A percentile compares a stretch with the other conserved stretches of the same genome.
These are phyloP conservation scores for Nephila pilipes DNA, from an alignment of 1,140 invertebrate species.

Conservation along the genomic window DNA sequence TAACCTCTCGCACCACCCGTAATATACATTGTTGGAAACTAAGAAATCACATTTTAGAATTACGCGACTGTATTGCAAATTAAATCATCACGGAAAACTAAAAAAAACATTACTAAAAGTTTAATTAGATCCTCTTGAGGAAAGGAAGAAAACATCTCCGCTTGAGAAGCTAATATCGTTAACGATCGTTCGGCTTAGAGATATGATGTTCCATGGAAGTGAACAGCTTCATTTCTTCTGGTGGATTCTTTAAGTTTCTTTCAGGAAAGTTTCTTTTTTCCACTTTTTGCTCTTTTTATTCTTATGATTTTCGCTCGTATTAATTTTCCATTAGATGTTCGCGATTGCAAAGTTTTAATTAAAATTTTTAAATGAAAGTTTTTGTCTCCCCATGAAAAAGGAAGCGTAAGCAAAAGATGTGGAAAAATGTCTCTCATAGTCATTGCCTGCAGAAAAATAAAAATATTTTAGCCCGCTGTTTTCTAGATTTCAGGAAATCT, in stretches of 20 bases:
- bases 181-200: slow-evolving; percentile 10
- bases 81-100: not conserved
- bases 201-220: slow-evolving; percentile 15
- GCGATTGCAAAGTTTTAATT: slow-evolving; percentile 30
- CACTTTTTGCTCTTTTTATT: not conserved
- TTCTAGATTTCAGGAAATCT: not conserved
- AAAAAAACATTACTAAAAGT: slow-evolving; percentile 12
- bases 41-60: not conserved
- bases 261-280: slow-evolving; percentile 22
- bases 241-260: not conserved
- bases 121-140: slow-evolving; percentile 29
- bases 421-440: not conserved
- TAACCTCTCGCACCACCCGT: not conserved
- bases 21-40: not conserved
- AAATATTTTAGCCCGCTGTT: not conserved
- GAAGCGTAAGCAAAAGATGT: not conserved
- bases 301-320: slow-evolving; percentile 23
- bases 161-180: slow-evolving; percentile 4
- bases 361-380: slow-evolving; percentile 52
- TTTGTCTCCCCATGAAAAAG: not conserved
- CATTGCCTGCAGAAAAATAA: not conserved
- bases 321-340: slow-evolving; percentile 43
- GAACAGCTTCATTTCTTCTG: slow-evolving; percentile 11
- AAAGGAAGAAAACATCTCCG: slow-evolving; percentile 5
- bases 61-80: not conserved